Percentiles rank a stretch among this genome's conserved stretches.
Conservation (phyloP, 2,797 vertebrate genomes). For the Poeciliopsis presidionis region DNA sequence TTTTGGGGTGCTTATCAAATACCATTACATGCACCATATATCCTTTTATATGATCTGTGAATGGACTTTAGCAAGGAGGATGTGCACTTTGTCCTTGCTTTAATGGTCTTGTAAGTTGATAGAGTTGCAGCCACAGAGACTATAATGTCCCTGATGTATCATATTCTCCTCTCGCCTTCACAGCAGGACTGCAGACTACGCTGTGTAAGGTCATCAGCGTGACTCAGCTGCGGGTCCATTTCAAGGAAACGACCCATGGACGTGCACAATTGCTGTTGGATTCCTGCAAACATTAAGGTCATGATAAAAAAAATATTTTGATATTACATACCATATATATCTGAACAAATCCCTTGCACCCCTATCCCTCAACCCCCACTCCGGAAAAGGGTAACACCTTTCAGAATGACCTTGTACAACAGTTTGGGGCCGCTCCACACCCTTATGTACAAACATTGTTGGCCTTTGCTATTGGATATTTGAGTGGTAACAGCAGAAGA, state of each 20-base stretch:
- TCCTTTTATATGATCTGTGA: constrained; percentile 68
- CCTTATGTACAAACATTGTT: constrained; percentile 13
- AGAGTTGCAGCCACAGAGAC: constrained; percentile 45
- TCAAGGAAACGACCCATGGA: constrained; percentile 44
- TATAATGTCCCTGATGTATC: constrained; percentile 52
- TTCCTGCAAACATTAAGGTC: constrained; percentile 37
- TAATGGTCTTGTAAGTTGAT: constrained; percentile 61
- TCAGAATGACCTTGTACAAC: constrained; percentile 9
- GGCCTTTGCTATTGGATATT: constrained; percentile 3
- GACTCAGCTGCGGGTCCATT: constrained; percentile 30
- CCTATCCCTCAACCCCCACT: neutral
- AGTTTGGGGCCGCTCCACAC: constrained; percentile 10
- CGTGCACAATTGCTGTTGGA: constrained; percentile 40
- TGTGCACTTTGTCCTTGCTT: constrained; percentile 69
- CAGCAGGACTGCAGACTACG: constrained; percentile 18
- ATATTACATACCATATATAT: neutral
- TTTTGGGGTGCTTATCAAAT: constrained; percentile 56
- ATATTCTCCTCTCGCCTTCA: constrained; percentile 23
- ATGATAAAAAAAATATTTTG: constrained; percentile 23
- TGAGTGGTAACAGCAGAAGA: constrained; percentile 2
- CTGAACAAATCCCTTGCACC: neutral
- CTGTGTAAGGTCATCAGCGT: constrained; percentile 46
- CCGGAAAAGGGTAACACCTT: neutral
- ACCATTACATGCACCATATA: constrained; percentile 63
- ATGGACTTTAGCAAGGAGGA: constrained; percentile 57